Evolutionary conservation across 2,797 vertebrate species (phyloP), one percentile per base, ranked within the genome.

Genomic region (Hoplostethus mediterraneus): DNA sequence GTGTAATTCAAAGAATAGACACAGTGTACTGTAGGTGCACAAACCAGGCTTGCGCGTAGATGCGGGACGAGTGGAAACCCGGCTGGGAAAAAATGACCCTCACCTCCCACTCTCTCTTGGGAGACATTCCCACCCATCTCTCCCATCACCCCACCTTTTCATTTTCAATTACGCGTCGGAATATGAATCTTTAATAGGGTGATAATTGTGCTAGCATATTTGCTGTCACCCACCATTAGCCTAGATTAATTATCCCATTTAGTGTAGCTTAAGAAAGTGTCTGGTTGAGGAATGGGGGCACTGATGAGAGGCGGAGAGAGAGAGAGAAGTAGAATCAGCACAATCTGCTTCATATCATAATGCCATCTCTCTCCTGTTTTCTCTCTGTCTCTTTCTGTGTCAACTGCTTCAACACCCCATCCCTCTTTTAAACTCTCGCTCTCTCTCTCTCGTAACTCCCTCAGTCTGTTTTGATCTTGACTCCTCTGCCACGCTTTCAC

Each of bases 171-270:
- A 93, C 90, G 87, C 79, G 79, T 75, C 56, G 76, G 92, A 92
- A 91, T 94, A 94, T 94, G 92, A 95, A 94, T 95, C 93, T 93
- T 94, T 95, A 95, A 95, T 94, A 91, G 92, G 92, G 84, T 91
- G 89, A 94, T 95, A 95, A 95, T 95, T 95, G 93, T 92, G 90
- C 88, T 88, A 93, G 91, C 94, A 95, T 94, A 95, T 95, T 95
- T 95, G 93, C 94, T 95, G 94, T 95, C 94, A 95, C 92, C 94
- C 92, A 89, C 94, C 93, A 95, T 95, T 94, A 94, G 92, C 83
- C 90, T 81, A 94, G 93, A 95, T 95, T 94, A 94, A 94, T 95
- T 95, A 94, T 91, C 85, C 91, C 92, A 95, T 95, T 95, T 95
- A 92, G 91, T 94, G 94, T 93, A 93, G 92, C 86, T 93, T 92